Evolutionary conservation across 2,888 invertebrate genomes (phyloP).

Genomic region (Microctonus aethiopoides): DNA sequence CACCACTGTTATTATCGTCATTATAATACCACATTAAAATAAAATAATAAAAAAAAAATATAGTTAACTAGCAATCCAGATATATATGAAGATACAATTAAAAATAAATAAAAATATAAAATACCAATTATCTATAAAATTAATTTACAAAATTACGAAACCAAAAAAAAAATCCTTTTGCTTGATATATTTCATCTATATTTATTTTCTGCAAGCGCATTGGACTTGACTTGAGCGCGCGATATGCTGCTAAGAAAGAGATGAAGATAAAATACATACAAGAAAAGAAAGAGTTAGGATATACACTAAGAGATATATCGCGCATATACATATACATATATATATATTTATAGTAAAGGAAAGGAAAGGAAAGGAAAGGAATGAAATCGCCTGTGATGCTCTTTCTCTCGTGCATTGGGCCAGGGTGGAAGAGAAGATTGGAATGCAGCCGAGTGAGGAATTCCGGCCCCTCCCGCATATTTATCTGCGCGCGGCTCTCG

Average conservation of each 20-base stretch:
- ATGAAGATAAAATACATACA: slow-evolving; percentile 4
- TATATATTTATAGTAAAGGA: slow-evolving; percentile 24
- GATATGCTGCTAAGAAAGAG: not conserved
- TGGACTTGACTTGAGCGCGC: not conserved
- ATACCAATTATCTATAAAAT: not conserved
- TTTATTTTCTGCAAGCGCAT: not conserved
- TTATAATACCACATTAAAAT: not conserved
- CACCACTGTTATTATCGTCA: not conserved
- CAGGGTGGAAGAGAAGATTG: slow-evolving; percentile 58
- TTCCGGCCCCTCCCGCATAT: slow-evolving; percentile 68
- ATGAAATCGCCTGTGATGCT: slow-evolving; percentile 13
- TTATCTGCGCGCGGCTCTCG: slow-evolving; percentile 62
- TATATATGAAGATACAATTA: too few species aligned
- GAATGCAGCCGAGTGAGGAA: slow-evolving; percentile 68
- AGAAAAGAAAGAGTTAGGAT: not conserved
- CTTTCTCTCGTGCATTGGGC: slow-evolving; percentile 7
- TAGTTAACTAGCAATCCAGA: too few species aligned
- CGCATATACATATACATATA: not conserved
- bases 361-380: too few species aligned
- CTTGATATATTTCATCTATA: too few species aligned
- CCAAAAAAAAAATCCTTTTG: too few species aligned
- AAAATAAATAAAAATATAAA: not conserved
- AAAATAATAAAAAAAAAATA: not conserved
- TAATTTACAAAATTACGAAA: not conserved
- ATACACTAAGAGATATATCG: not conserved